Conservation (phyloP, 2,888 invertebrate genomes). For the Epinotia demarniana region DNA sequence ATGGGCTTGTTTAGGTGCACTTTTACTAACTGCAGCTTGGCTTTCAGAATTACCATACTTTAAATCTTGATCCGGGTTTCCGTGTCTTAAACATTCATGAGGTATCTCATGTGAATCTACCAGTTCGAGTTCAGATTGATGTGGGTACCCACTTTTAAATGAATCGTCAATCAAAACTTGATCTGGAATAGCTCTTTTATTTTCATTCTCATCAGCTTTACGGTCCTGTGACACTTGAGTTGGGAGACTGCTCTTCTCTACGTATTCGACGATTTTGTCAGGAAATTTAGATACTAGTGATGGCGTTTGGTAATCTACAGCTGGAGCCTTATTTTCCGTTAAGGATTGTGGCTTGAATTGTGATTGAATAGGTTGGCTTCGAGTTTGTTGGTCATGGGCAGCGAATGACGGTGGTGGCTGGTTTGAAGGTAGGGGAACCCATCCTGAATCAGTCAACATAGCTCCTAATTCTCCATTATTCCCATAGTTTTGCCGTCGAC, state of each 20-base stretch:
- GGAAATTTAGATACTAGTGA: neutral
- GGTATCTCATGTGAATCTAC: neutral
- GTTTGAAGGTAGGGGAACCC: slow-evolving; percentile 8
- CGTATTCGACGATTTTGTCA: neutral
- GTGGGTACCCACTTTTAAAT: neutral
- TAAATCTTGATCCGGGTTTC: neutral
- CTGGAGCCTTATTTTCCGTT: slow-evolving; percentile 5
- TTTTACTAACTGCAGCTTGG: neutral
- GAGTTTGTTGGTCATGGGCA: slow-evolving; percentile 4
- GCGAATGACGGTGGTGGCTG: neutral
- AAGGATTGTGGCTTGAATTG: slow-evolving; percentile 16
- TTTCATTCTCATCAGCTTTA: neutral
- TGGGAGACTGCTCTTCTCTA: neutral
- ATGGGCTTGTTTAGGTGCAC: neutral
- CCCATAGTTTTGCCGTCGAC: slow-evolving; percentile 20
- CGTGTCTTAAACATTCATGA: neutral
- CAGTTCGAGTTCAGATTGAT: neutral
- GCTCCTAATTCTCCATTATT: neutral
- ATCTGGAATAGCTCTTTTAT: neutral
- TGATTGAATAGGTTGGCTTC: neutral
- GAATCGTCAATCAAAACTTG: neutral
- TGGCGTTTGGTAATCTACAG: neutral
- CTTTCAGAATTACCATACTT: slow-evolving; percentile 5
- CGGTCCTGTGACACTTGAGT: neutral
- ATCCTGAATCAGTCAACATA: slow-evolving; percentile 1